Conservation (phyloP, 2,888 invertebrate species). For the Mesorhabditis belari region DNA sequence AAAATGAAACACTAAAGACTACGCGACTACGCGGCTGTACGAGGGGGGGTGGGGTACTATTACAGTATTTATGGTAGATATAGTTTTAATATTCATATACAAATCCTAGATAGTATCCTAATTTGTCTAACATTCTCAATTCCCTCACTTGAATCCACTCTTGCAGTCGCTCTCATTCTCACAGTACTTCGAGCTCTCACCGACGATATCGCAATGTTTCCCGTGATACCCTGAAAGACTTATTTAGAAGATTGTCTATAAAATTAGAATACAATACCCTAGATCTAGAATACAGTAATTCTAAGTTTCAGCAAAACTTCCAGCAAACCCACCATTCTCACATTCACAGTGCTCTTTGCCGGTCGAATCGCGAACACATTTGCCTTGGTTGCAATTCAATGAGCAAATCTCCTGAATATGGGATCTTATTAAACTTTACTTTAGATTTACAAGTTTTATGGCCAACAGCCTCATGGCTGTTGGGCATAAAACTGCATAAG, state of each 20-base stretch:
- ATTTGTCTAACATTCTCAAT: no score
- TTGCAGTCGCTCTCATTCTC: constrained; percentile 13
- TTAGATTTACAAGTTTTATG: background rate
- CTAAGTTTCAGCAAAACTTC: no score
- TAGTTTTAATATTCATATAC: no score
- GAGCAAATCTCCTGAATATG: constrained; percentile 29
- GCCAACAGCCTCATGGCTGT: background rate
- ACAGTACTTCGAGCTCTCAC: constrained; percentile 2
- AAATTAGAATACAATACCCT: no score
- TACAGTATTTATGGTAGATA: no score
- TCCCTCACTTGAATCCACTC: background rate
- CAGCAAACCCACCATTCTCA: constrained; percentile 10
- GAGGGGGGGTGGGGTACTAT: no score
- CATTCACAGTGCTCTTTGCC: constrained; percentile 26
- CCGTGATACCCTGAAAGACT: constrained; percentile 11
- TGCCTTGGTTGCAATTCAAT: constrained; percentile 21
- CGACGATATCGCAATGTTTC: background rate
- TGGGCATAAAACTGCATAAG: background rate
- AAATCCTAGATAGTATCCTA: no score
- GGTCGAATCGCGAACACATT: constrained; percentile 19
- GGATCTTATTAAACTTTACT: background rate
- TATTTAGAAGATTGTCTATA: no score
- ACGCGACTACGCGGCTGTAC: no score
- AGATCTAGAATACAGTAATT: no score
- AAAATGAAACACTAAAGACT: no score